These are phyloP conservation scores for Ennomos erosarius DNA, from an alignment of 2,888 invertebrate genomes.

Conservation along the genomic window DNA sequence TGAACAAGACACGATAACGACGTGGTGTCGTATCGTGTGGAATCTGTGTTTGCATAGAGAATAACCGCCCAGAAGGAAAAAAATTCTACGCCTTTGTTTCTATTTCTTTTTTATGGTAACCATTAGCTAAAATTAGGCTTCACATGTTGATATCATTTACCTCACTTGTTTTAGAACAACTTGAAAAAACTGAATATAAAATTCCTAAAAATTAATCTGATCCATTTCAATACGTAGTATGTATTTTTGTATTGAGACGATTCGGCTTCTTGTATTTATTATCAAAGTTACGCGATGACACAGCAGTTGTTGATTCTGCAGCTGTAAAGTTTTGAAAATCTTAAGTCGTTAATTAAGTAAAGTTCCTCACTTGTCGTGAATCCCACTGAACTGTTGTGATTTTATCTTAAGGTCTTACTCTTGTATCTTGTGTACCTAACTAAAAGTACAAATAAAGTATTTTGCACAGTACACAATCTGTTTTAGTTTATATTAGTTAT, in stretches of 20 bases:
- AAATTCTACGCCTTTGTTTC: no score
- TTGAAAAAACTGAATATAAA: no score
- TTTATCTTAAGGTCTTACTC: constrained; percentile 52
- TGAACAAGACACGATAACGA: no score
- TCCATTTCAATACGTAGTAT: not conserved
- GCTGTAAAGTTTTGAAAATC: constrained; percentile 34
- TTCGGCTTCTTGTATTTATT: not conserved
- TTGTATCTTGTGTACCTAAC: constrained; percentile 53
- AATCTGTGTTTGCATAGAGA: no score
- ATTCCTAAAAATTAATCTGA: no score
- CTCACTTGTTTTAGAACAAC: no score
- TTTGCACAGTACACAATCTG: constrained; percentile 55
- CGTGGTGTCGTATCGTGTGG: no score
- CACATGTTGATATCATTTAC: no score
- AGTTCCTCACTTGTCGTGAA: constrained; percentile 68
- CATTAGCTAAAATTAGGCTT: no score
- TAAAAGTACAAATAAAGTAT: constrained; percentile 70
- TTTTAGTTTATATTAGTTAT: constrained; percentile 5
- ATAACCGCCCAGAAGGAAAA: no score
- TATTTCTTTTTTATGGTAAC: no score
- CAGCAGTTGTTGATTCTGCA: constrained; percentile 7
- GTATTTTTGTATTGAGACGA: not conserved
- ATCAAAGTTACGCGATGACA: no score
- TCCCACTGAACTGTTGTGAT: constrained; percentile 67
- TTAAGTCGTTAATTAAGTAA: constrained; percentile 38